Conservation (phyloP, 2,888 invertebrate genomes). For the Cephus pygmeus region DNA sequence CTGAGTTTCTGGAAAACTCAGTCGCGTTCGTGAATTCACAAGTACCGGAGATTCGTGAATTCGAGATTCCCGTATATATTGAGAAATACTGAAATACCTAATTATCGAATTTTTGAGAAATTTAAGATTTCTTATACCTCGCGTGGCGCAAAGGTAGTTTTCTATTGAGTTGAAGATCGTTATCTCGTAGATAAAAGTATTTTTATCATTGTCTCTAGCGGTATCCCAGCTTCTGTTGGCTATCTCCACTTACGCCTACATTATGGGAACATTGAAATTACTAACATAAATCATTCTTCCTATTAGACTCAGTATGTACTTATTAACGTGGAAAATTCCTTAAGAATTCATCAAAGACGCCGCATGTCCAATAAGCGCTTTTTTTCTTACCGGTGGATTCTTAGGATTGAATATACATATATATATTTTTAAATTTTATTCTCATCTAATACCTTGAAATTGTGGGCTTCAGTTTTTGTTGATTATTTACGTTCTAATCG, state of each 20-base stretch:
- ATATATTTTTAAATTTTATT: not conserved
- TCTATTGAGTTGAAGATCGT: not conserved
- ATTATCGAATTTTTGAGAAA: not conserved
- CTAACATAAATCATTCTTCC: not conserved
- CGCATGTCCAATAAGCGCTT: not conserved
- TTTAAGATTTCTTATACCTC: not conserved
- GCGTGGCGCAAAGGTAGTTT: not conserved
- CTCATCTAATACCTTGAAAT: not conserved
- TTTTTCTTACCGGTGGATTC: not conserved
- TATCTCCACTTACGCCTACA: not conserved
- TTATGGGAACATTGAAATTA: not conserved
- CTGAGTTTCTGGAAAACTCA: slow-evolving; percentile 43
- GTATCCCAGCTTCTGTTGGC: no score
- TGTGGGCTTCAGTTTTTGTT: not conserved
- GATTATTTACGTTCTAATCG: not conserved
- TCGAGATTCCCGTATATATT: not conserved
- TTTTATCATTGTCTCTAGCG: not conserved
- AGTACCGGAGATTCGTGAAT: not conserved
- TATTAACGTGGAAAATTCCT: not conserved
- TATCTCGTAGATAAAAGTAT: not conserved
- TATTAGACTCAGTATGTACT: not conserved
- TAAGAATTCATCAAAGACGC: not conserved
- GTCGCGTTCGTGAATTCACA: not conserved
- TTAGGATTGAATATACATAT: not conserved
- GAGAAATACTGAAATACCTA: not conserved